Evolutionary conservation across 1,140 invertebrate species (phyloP), one percentile per base, ranked within the genome.

Genomic region (Drosophila seguyi): DNA sequence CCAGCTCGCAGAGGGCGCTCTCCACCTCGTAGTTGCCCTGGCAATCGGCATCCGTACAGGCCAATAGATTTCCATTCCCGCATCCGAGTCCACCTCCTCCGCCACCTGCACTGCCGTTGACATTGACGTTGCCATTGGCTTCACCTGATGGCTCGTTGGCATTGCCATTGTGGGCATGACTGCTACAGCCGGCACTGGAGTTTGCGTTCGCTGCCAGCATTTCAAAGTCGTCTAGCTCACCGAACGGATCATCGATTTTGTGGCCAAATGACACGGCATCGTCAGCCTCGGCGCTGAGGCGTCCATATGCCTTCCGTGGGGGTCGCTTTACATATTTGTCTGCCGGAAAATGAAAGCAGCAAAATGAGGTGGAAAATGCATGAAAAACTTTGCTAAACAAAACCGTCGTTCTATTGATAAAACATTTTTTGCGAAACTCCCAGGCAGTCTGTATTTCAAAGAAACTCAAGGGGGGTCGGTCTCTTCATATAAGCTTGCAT

Each of bases 221-320:
- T 83, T 91, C 85, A 81, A 92, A 92, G 74, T 92, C 91, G 84
- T 92, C 92, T 66, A 92, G 75, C 68, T 92, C 88, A 67, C 92
- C 92, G 62, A 90, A 92, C 42, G 92, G 85, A 92, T 92, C 88
- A 90, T 92, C 90, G 82, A 91, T 91, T 90, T 91, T 92, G 71
- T 88, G 84, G 72, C 83, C 79, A 41, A 83, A 53, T 58, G 82
- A 85, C 65, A 91, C 83, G 73, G 58, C 77, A 84, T 93, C 92
- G 77, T 92, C 91, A 29, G 84, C 86, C 67, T 92, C 91, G 52
- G 87, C 87, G 57, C 90, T 92, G 10, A 93, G 79, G 39, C 92
- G 78, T 3, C 92, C 92, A 55, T 93, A 93, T 38, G 92, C 92
- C 74, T 93, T 93, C 48, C 92, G 85, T 56, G 90, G 92, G 53